Percentiles rank a stretch among this genome's conserved stretches.
Evolutionary conservation across 2,888 invertebrate species (phyloP).

Genomic region (Drosophila pseudotalamancana): DNA sequence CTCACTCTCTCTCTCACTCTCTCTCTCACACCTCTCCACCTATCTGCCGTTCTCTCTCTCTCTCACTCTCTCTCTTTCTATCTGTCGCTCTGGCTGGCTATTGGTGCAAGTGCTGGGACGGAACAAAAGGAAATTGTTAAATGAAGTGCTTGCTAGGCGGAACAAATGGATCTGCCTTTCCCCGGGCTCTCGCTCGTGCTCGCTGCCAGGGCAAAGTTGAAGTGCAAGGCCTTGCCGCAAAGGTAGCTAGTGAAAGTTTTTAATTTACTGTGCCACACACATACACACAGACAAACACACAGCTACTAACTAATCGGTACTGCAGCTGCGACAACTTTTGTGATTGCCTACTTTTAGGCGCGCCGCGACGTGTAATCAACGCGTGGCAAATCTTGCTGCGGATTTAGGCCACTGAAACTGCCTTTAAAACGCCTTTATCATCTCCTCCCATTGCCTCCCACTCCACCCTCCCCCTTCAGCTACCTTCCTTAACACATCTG

Average conservation of each 20-base stretch:
- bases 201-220: slow-evolving; percentile 42
- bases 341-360: slow-evolving; percentile 60
- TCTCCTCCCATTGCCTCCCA: too few relatives aligned
- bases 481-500: not conserved
- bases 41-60: not conserved
- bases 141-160: slow-evolving; percentile 66
- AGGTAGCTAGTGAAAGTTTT: slow-evolving; percentile 61
- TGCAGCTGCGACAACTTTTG: slow-evolving; percentile 40
- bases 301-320: slow-evolving; percentile 33
- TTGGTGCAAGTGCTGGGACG: slow-evolving; percentile 34
- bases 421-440: not conserved
- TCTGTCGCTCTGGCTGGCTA: slow-evolving; percentile 11
- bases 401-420: slow-evolving; percentile 31
- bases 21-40: not conserved
- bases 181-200: not conserved
- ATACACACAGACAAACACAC: slow-evolving; percentile 2
- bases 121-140: slow-evolving; percentile 75
- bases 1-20: not conserved
- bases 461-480: not conserved
- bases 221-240: slow-evolving; percentile 50
- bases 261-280: slow-evolving; percentile 46
- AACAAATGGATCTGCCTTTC: slow-evolving; percentile 27
- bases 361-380: slow-evolving; percentile 58
- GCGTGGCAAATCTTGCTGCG: slow-evolving; percentile 24
- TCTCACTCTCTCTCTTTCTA: not conserved